Evolutionary conservation across 2,113 vertebrate species (phyloP), one percentile per base, ranked within the genome.

Genomic region (Corvus moneduloides): DNA sequence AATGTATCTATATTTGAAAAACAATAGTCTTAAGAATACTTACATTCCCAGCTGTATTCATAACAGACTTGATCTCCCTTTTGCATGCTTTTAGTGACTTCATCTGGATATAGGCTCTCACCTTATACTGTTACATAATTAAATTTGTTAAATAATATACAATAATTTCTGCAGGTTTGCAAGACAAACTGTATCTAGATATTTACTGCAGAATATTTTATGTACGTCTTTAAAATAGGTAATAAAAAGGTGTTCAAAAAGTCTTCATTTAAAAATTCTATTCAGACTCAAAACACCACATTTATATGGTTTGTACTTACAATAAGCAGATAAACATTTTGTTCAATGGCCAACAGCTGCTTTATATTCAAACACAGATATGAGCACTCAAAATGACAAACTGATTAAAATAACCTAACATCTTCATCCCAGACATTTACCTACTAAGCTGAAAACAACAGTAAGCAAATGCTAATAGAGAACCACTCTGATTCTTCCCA

Each of bases 41-140:
- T 97, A 99, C 99, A 86, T 99, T 99, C 78, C 99, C 99, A 67
- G 99, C 98, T 58, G 99, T 99, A 96, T 99, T 99, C 99, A 99
- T 99, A 94, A 99, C 99, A 12, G 99, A 99, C 80, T 99, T 99
- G 96, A 99, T 99, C 96, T 99, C 99, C 89, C 99, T 98, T 97
- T 99, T 99, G 96, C 99, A 99, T 8, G 99, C 99, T 96, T 99
- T 99, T 66, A 99, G 97, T 33, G 99, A 99, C 93, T 99, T 99
- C 99, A 99, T 99, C 91, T 99, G 99, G 56, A 99, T 99, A 94
- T 99, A 99, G 18, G 99, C 99, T 97, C 99, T 98, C 28, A 99
- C 99, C 98, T 99, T 99, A 97, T 99, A 99, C 99, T 99, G 98
- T 61, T 89, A 87, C 73, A 89, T 49, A 74, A 71, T n/a, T 44